These are phyloP conservation scores for Mimumesa dahlbomi DNA, from an alignment of 2,888 invertebrate genomes.

Conservation along the genomic window DNA sequence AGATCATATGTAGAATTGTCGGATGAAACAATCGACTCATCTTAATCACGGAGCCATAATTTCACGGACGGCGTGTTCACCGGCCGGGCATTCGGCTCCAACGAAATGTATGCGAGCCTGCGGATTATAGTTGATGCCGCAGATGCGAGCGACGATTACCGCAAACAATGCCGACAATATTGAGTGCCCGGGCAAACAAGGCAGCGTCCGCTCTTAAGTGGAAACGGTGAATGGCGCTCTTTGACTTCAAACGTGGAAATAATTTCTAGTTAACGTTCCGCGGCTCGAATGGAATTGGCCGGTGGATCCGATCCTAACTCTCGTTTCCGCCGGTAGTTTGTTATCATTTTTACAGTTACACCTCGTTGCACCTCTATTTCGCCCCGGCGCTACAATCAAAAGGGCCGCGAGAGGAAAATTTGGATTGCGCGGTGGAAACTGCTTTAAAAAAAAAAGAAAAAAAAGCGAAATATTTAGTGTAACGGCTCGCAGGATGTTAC, in stretches of 20 bases:
- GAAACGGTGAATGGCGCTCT: slow-evolving; percentile 28
- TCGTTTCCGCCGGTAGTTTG: too few species aligned
- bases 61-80: slow-evolving; percentile 46
- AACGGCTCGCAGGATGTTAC: too few species aligned
- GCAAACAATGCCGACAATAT: slow-evolving; percentile 61
- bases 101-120: slow-evolving; percentile 52
- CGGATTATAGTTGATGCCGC: slow-evolving; percentile 49
- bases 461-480: too few species aligned
- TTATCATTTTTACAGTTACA: too few species aligned
- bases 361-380: too few species aligned
- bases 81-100: slow-evolving; percentile 33
- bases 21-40: slow-evolving; percentile 64
- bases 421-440: too few species aligned
- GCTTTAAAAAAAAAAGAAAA: too few species aligned
- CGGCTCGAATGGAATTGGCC: not conserved
- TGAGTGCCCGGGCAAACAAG: slow-evolving; percentile 44
- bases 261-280: slow-evolving; percentile 28
- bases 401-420: too few species aligned
- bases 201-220: slow-evolving; percentile 35
- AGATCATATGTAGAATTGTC: too few species aligned
- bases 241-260: slow-evolving; percentile 50
- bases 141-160: slow-evolving; percentile 55
- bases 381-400: too few species aligned
- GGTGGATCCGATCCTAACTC: not conserved
- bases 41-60: slow-evolving; percentile 63